A percentile compares a stretch with the other conserved stretches of the same genome.
These are phyloP conservation scores for Zaprionus lachaisei DNA, from an alignment of 1,140 invertebrate genomes.

Conservation along the genomic window DNA sequence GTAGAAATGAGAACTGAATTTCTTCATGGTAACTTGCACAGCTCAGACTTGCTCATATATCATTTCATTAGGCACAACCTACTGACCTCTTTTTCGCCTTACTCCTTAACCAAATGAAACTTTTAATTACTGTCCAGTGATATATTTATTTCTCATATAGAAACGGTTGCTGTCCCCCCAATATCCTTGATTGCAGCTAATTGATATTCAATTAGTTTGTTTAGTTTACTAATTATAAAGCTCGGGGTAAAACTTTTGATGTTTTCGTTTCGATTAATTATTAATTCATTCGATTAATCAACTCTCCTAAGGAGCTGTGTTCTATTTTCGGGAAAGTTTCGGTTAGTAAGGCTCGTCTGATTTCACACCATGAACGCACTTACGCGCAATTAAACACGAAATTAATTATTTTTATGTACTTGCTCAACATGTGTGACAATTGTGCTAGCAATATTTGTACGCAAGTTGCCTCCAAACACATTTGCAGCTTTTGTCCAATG, in stretches of 20 bases:
- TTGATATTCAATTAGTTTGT: conserved; percentile 19
- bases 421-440: conserved; percentile 62
- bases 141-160: neutral
- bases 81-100: neutral
- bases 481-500: conserved; percentile 60
- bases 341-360: conserved; percentile 1
- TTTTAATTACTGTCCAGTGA: neutral
- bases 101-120: neutral
- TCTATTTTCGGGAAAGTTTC: neutral
- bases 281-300: neutral
- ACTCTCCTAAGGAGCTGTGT: neutral
- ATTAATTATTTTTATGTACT: conserved; percentile 62
- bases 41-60: neutral
- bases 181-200: neutral
- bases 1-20: neutral
- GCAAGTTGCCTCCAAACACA: conserved; percentile 25
- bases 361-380: conserved; percentile 51
- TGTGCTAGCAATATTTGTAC: conserved; percentile 64
- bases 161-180: neutral
- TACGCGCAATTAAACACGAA: conserved; percentile 72
- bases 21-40: neutral
- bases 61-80: neutral
- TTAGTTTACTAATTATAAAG: conserved; percentile 10
- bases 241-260: neutral
- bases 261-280: conserved; percentile 3